These are phyloP conservation scores for Saguinus midas DNA, from an alignment of 2,113 vertebrate genomes.

Conservation along the genomic window DNA sequence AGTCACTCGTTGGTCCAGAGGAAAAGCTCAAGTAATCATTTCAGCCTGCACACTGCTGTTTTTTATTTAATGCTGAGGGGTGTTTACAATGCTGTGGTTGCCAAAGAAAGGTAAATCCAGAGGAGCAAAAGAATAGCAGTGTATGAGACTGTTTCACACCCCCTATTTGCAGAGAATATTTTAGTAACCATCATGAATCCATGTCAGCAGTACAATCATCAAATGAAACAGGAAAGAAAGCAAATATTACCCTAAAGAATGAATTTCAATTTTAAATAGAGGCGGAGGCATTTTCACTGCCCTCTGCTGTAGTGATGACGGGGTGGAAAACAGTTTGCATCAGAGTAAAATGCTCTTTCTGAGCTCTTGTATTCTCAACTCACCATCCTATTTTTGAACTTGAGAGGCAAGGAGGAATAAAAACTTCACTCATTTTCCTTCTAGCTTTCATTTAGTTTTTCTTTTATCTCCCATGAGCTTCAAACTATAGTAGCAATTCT, in stretches of 20 bases:
- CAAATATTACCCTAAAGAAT: constrained; percentile 55
- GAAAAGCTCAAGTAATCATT: constrained; percentile 55
- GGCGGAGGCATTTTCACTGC: constrained; percentile 43
- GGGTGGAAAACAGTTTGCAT: constrained; percentile 37
- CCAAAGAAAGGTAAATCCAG: constrained; percentile 71
- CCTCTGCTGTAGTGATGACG: constrained; percentile 17
- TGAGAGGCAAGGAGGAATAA: not conserved
- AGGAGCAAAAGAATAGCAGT: constrained; percentile 36
- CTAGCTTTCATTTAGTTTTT: constrained; percentile 47
- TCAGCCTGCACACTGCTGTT: constrained; percentile 63
- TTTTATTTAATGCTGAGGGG: constrained; percentile 67
- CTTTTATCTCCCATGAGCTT: constrained; percentile 33
- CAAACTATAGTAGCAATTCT: not conserved
- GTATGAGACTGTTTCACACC: constrained; percentile 54
- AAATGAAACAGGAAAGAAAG: constrained; percentile 50
- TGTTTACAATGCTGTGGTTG: constrained; percentile 59
- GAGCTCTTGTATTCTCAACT: not conserved
- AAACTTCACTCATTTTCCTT: not conserved
- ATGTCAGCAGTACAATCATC: constrained; percentile 55
- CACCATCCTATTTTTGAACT: constrained; percentile 9
- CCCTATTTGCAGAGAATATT: constrained; percentile 59
- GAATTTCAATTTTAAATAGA: constrained; percentile 53
- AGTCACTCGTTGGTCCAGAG: constrained; percentile 46
- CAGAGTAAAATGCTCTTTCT: not conserved
- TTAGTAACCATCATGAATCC: constrained; percentile 63